Evolutionary conservation across 2,888 invertebrate genomes (phyloP), one percentile per base, ranked within the genome.

Genomic region (Oithona nana): DNA sequence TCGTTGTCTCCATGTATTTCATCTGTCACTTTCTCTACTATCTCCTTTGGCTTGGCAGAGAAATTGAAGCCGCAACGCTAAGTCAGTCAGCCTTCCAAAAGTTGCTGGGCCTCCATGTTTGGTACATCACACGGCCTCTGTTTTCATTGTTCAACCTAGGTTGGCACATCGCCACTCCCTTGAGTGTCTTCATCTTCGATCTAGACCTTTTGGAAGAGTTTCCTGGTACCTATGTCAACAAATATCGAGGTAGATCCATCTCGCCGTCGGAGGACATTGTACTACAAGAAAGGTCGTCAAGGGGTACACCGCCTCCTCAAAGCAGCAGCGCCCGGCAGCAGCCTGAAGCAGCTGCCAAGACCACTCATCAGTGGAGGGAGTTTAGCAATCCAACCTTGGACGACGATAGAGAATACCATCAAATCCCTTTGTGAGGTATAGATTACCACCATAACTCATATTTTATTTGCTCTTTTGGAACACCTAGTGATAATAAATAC

Each of bases 381-480:
- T 11, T 39, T 39, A 6, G 16, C 39, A 39, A 39, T 39, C 39
- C 39, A 11, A 11, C 39, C 16, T 39, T 39, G 39, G 39, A 39
- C 6, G 39, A 39, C 16, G 39, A 39, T 39, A 6, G 39, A 11
- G 39, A 39, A 6, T 39, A 39, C 16, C 39, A 39, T 39, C 39
- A 39, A 39, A 39, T 39, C 16, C 39, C 39, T 39, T 16, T 39
- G 39, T 39, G 16, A 39, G 16, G 16, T 39, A 39, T 39, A 39
- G 39, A 39, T 54, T 26, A 54, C 54, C 54, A 54, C 54, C 54
- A 54, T 24, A 26, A 26, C 54, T 54, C 54, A 26, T 24, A 54
- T 24, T 24, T 24, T 24, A 54, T 54, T 13, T 54, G 20, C 13
- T 26, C 26, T 26, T 54, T 26, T 20, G 54, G 54, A 54, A 54